Evolutionary conservation across 2,113 vertebrate genomes (phyloP).

Genomic region (Rhabdornis inornatus): DNA sequence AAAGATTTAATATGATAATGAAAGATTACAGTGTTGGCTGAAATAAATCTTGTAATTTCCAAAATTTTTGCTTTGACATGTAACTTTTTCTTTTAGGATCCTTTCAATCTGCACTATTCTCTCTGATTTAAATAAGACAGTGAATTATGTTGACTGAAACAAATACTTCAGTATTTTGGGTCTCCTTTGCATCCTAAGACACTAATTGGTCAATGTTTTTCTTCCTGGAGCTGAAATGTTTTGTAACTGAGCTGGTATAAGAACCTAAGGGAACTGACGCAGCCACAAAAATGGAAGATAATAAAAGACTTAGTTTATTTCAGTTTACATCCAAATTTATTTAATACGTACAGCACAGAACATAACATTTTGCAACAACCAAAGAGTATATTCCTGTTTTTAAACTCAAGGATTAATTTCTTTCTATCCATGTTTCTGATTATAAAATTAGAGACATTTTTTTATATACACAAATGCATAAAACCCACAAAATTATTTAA

Average conservation of each 20-base stretch:
- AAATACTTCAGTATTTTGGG: neutral
- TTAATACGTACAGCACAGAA: neutral
- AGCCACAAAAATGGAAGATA: neutral
- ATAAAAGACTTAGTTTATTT: neutral
- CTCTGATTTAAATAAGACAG: neutral
- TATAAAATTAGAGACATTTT: neutral
- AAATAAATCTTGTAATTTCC: neutral
- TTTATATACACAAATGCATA: neutral
- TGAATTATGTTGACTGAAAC: neutral
- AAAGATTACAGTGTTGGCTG: neutral
- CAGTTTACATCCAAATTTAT: neutral
- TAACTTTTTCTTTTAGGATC: neutral
- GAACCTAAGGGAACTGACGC: neutral
- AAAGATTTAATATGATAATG: neutral
- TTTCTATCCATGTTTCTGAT: neutral
- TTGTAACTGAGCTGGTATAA: neutral
- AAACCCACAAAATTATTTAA: neutral
- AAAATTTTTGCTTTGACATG: neutral
- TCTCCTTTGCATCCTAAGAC: neutral
- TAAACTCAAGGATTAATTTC: neutral
- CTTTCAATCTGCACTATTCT: neutral
- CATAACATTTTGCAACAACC: neutral
- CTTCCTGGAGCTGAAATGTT: neutral
- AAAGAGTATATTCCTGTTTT: neutral
- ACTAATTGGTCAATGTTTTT: fast-evolving